Evolutionary conservation across 2,888 invertebrate species (phyloP).

Genomic region (Phasia obesa): DNA sequence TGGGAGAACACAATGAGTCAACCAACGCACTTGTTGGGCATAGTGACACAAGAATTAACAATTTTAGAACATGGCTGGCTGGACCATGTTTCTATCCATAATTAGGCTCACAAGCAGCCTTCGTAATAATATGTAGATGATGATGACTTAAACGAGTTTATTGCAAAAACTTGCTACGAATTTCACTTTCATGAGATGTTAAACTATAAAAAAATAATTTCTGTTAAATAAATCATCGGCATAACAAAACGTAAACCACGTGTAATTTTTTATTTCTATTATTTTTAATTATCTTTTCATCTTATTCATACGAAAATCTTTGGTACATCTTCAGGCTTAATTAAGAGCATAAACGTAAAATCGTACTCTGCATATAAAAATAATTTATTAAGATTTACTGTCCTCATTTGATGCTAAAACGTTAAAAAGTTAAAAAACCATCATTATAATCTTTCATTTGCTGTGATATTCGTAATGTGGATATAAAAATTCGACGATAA

Average conservation of each 20-base stretch:
- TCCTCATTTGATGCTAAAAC: not conserved
- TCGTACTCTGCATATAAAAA: slow-evolving; percentile 15
- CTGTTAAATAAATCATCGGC: too few relatives aligned
- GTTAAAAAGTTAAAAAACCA: not conserved
- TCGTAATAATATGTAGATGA: too few relatives aligned
- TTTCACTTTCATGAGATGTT: too few relatives aligned
- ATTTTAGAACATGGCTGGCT: too few relatives aligned
- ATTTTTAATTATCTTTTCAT: not conserved
- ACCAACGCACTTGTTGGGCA: too few relatives aligned
- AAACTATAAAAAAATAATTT: too few relatives aligned
- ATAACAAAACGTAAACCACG: not conserved
- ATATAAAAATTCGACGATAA: slow-evolving; percentile 5
- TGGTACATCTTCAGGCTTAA: not conserved
- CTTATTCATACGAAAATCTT: not conserved
- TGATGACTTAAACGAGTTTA: too few relatives aligned
- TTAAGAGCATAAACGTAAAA: not conserved
- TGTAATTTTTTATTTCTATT: not conserved
- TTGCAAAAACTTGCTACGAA: too few relatives aligned
- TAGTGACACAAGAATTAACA: too few relatives aligned
- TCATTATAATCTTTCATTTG: slow-evolving; percentile 15
- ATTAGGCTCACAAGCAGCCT: too few relatives aligned
- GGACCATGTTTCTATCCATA: too few relatives aligned
- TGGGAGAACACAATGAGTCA: too few relatives aligned
- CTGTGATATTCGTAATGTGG: not conserved
- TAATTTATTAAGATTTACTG: not conserved